Conservation (phyloP, 2,797 vertebrate species). For the Oreochromis grahami region DNA sequence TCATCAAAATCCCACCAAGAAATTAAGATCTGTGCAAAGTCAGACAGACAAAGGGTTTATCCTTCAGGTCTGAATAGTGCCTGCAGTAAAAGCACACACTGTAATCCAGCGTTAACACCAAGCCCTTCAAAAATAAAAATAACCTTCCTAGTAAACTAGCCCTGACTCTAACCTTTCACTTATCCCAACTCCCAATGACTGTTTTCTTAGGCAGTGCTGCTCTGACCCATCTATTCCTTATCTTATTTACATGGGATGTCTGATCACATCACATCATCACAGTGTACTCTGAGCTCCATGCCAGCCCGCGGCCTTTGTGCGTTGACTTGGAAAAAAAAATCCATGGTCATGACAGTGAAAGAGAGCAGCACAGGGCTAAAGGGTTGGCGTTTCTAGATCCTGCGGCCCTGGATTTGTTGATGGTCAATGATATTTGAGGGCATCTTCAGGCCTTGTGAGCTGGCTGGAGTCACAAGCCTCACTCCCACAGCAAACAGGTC, state of each 20-base stretch:
- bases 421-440: conserved; percentile 13
- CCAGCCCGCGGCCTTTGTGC: conserved; percentile 23
- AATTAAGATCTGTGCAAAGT: not conserved
- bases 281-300: conserved; percentile 33
- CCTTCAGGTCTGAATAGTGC: not conserved
- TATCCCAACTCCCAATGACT: not conserved
- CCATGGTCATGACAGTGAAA: conserved; percentile 37
- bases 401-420: conserved; percentile 15
- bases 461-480: not conserved
- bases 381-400: not conserved
- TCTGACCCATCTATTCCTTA: conserved; percentile 8
- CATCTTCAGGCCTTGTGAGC: not conserved
- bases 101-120: not conserved
- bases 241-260: conserved; percentile 57
- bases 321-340: conserved; percentile 40
- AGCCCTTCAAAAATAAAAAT: not conserved
- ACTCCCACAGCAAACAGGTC: not conserved
- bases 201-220: not conserved
- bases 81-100: not conserved
- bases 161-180: not conserved
- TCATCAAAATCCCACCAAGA: not conserved
- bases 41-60: not conserved
- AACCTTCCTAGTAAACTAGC: not conserved
- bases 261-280: conserved; percentile 49
- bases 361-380: conserved; percentile 16